Base-by-base conservation (phyloP, 2,797 vertebrate species). In the Lithobates pipiens region DNA sequence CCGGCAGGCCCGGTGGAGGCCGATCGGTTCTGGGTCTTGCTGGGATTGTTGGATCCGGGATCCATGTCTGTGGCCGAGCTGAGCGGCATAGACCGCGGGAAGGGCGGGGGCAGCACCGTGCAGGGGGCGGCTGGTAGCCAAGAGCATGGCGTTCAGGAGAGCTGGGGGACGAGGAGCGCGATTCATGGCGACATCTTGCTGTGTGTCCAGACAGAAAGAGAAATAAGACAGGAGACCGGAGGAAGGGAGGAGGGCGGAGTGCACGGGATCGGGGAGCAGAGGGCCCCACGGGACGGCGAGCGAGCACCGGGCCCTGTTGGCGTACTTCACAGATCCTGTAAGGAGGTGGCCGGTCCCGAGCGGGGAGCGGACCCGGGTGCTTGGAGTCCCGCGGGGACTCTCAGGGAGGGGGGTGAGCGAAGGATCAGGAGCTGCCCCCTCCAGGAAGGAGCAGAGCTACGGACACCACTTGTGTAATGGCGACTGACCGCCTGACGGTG, bases 181-280 rank as follows among this genome's bases (percentile, higher is more conserved):
- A 63, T 97, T 99, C 93, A 99, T 98, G 97, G 97, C 96, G 97
- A 98, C 97, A 99, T 99, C 93, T 96, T 96, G 93, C 90, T 80
- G 89, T 91, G 54, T 92, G 88, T 92, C 93, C 65, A 77, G 86
- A 89, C 25, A 88, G 6, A 88, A 89, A 88, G 68, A 90, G 91
- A 91, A 21, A 72, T n/a, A 69, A 29, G 69, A 13, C 85, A 89
- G 76, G 87, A 79, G 72, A 13, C 0, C n/a, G 85, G 88, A 88
- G 85, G 69, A 25, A 8, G 78, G 46, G n/a, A 1, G 46, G n/a
- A 1, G 34, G 2, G 80, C 90, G 88, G 89, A 92, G 65, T n/a
- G 32, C 61, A 57, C 70, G 23, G 82, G 89, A 84, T 18, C 25
- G 18, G 88, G 89, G 71, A n/a, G 84, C 70, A 11, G 57, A 8